These are phyloP conservation scores for Colletes collaris DNA, from an alignment of 2,888 invertebrate genomes.

Conservation along the genomic window DNA sequence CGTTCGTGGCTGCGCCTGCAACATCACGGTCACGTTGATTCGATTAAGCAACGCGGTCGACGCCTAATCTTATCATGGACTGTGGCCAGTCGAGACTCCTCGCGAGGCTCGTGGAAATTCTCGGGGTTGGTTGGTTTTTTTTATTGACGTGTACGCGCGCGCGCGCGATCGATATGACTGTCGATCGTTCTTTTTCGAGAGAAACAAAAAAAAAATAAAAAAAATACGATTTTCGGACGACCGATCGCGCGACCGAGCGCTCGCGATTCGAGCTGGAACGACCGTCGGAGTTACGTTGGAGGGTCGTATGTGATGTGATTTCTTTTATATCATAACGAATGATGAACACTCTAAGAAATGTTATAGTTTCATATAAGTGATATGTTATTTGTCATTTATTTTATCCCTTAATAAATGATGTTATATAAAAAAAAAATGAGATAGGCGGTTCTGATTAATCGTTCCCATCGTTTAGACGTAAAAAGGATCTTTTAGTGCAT, in stretches of 20 bases:
- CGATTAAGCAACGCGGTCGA: conserved; percentile 80
- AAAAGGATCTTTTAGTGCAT: no score
- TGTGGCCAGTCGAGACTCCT: conserved; percentile 26
- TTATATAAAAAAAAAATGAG: conserved; percentile 79
- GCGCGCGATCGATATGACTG: no score
- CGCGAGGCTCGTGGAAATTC: conserved; percentile 8
- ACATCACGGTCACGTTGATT: conserved; percentile 72
- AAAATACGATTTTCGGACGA: not conserved
- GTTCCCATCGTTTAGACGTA: no score
- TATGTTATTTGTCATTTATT: conserved; percentile 83
- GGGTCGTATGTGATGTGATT: conserved; percentile 83
- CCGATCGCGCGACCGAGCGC: not conserved
- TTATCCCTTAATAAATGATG: conserved; percentile 83
- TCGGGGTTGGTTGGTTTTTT: not conserved
- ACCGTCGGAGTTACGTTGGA: conserved; percentile 60
- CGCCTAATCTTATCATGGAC: conserved; percentile 77
- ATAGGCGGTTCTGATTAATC: no score
- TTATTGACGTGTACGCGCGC: no score
- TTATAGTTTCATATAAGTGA: conserved; percentile 83
- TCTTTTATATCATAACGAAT: conserved; percentile 83
- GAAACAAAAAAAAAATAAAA: no score
- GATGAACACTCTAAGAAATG: conserved; percentile 83
- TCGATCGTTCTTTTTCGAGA: not conserved
- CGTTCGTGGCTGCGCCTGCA: conserved; percentile 12
- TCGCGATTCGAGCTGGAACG: conserved; percentile 51